phyloP scores from a whole-genome alignment of 2,113 vertebrate genomes.

The Acrocephalus kingi region DNA sequence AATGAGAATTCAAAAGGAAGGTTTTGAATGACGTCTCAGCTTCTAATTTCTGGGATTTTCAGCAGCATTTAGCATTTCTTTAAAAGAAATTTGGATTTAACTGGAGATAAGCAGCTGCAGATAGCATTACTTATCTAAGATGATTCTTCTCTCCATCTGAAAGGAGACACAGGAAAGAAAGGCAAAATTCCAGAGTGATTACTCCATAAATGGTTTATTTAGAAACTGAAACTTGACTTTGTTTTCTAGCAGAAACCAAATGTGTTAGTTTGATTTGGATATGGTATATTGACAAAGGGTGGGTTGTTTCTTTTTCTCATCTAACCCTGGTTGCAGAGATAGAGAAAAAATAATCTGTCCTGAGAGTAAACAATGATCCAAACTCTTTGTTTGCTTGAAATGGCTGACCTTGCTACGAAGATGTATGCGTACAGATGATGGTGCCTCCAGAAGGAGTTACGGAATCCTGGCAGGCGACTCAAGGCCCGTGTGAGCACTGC shows the following conservation, averaged over 20 bases:
- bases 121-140: not conserved
- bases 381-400: constrained; percentile 24
- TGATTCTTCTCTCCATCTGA: not conserved
- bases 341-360: constrained; percentile 41
- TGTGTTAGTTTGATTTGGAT: constrained; percentile 40
- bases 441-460: not conserved
- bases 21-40: not conserved
- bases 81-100: not conserved
- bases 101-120: not conserved
- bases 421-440: accelerated
- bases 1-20: not conserved
- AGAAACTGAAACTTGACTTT: constrained; percentile 17
- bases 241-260: constrained; percentile 27
- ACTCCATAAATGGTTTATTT: constrained; percentile 9
- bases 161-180: not conserved
- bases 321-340: not conserved
- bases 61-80: not conserved
- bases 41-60: not conserved
- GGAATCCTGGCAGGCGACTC: not conserved
- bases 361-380: constrained; percentile 7
- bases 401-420: constrained; percentile 1
- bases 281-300: constrained; percentile 33
- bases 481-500: accelerated
- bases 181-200: not conserved
- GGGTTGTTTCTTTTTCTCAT: constrained; percentile 24